A percentile compares a stretch with the other conserved stretches of the same genome.
These are phyloP conservation scores for Gymnarchus niloticus DNA, from an alignment of 2,113 vertebrate species.

Conservation along the genomic window DNA sequence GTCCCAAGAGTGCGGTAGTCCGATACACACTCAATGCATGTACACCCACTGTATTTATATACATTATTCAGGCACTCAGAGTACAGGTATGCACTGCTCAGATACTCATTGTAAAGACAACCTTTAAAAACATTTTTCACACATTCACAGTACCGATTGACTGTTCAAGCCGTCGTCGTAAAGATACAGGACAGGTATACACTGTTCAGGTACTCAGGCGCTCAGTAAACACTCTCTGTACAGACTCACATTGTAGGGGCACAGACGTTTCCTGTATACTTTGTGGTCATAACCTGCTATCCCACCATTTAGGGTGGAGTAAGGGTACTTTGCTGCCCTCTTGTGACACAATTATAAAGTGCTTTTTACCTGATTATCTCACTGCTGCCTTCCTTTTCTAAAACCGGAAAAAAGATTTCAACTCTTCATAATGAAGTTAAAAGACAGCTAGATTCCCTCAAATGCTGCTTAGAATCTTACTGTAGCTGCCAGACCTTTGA, in stretches of 20 bases:
- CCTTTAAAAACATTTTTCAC: too few relatives aligned
- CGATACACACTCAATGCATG: background rate
- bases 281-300: background rate
- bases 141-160: background rate
- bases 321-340: conserved; percentile 12
- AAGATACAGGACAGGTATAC: background rate
- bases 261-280: too few relatives aligned
- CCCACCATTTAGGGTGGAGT: background rate
- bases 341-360: background rate
- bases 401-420: background rate
- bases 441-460: background rate
- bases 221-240: background rate
- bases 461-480: background rate
- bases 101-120: background rate
- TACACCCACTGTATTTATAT: background rate
- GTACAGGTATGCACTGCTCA: background rate
- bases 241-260: too few relatives aligned
- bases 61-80: background rate
- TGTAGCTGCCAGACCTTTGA: background rate
- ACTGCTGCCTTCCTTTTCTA: background rate
- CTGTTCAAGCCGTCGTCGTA: background rate
- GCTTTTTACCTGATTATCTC: background rate
- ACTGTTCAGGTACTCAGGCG: background rate
- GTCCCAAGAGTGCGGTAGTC: too few relatives aligned
- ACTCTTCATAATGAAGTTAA: background rate